Conservation (phyloP, 2,888 invertebrate species). For the Pandemis corylana region DNA sequence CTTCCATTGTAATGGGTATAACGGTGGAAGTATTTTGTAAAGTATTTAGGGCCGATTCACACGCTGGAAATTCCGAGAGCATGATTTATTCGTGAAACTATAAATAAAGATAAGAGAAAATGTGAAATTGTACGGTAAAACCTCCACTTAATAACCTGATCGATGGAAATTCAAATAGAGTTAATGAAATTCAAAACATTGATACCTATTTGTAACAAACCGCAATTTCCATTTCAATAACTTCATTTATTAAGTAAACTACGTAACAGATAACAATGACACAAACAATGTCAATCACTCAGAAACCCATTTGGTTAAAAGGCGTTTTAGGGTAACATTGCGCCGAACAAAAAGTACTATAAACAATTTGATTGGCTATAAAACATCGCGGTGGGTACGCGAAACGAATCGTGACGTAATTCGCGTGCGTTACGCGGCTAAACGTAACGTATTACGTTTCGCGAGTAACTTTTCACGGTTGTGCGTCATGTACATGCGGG, state of each 20-base stretch:
- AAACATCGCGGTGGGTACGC: slow-evolving; percentile 1
- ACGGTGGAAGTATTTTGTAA: neutral
- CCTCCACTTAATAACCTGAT: neutral
- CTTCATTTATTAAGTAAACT: neutral
- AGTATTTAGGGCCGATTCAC: slow-evolving; percentile 7
- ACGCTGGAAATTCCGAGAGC: neutral
- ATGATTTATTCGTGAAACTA: neutral
- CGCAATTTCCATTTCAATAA: neutral
- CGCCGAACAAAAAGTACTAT: slow-evolving; percentile 17
- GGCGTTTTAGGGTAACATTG: slow-evolving; percentile 32
- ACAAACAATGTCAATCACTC: slow-evolving; percentile 18
- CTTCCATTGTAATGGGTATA: slow-evolving; percentile 15
- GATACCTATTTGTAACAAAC: neutral
- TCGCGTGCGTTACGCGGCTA: slow-evolving; percentile 48
- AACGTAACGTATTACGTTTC: slow-evolving; percentile 45
- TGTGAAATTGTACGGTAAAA: neutral
- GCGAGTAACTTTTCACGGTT: slow-evolving; percentile 33
- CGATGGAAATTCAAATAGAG: neutral
- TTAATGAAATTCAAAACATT: neutral
- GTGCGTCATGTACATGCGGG: slow-evolving; percentile 4
- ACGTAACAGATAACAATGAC: slow-evolving; percentile 10
- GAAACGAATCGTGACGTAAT: slow-evolving; percentile 46
- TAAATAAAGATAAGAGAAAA: neutral
- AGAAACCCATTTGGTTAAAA: slow-evolving; percentile 24
- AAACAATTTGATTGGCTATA: slow-evolving; percentile 37